These are phyloP conservation scores for Drosophila pseudoananassae DNA, from an alignment of 1,140 invertebrate species.

Conservation along the genomic window DNA sequence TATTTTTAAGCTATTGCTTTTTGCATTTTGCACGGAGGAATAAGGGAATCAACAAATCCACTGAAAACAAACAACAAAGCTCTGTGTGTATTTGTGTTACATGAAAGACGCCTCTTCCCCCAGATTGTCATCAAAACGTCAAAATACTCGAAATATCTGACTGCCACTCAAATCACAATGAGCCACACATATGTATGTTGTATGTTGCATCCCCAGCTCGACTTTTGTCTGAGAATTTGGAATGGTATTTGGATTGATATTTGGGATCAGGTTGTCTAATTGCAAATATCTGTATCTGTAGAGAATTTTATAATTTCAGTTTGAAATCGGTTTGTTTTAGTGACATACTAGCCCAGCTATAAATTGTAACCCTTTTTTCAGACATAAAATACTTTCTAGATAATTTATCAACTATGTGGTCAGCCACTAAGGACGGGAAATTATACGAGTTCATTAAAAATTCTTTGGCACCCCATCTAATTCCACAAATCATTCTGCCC, in stretches of 20 bases:
- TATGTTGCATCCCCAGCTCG: background rate
- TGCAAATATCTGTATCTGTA: background rate
- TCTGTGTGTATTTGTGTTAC: background rate
- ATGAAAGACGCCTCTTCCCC: background rate
- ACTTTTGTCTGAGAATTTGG: background rate
- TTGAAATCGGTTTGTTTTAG: background rate
- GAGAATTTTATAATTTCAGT: background rate
- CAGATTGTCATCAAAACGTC: slow-evolving; percentile 31
- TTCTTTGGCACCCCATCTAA: slow-evolving; percentile 28
- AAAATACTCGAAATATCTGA: slow-evolving; percentile 32
- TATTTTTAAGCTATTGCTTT: slow-evolving; percentile 14
- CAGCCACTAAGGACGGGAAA: background rate
- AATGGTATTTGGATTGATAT: background rate
- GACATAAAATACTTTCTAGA: background rate
- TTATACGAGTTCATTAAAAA: slow-evolving; percentile 41
- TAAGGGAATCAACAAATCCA: slow-evolving; percentile 60
- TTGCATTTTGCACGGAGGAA: background rate
- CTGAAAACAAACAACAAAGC: slow-evolving; percentile 38
- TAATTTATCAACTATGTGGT: slow-evolving; percentile 24
- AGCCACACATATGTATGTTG: slow-evolving; percentile 24
- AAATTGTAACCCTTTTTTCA: background rate
- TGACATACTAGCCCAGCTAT: too few species aligned
- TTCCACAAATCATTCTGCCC: slow-evolving; percentile 43
- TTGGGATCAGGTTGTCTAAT: background rate
- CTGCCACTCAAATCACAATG: slow-evolving; percentile 20